Percentiles rank a stretch among this genome's conserved stretches.
phyloP scores from a whole-genome alignment of 2,888 invertebrate species.

The Drosophila paramelanica region DNA sequence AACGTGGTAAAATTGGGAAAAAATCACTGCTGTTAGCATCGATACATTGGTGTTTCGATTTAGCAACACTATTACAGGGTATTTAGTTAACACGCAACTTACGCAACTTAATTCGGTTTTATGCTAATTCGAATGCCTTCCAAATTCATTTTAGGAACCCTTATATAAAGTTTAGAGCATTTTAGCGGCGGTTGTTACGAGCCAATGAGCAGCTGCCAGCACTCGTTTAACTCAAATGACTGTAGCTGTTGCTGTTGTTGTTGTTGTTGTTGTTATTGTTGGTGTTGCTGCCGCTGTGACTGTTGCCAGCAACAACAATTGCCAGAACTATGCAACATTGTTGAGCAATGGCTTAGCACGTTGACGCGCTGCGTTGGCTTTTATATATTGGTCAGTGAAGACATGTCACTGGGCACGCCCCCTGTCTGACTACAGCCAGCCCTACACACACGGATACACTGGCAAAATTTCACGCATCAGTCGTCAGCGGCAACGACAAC shows the following conservation, averaged over 20 bases:
- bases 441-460: conserved; percentile 13
- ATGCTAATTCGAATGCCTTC: neutral
- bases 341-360: conserved; percentile 45
- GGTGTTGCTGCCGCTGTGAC: neutral
- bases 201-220: conserved; percentile 51
- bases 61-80: neutral
- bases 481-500: conserved; percentile 32
- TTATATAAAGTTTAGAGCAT: conserved; percentile 4
- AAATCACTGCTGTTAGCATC: too few species aligned
- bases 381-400: conserved; percentile 77
- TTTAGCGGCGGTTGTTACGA: conserved; percentile 31
- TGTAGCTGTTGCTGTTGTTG: conserved; percentile 15
- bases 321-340: conserved; percentile 42
- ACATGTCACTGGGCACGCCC: conserved; percentile 77
- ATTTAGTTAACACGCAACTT: neutral
- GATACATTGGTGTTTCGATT: too few species aligned
- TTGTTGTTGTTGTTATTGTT: neutral
- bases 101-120: neutral
- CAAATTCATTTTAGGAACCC: conserved; percentile 1
- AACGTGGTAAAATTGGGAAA: too few species aligned
- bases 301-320: conserved; percentile 6
- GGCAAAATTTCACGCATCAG: conserved; percentile 72
- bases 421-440: conserved; percentile 30
- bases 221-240: conserved; percentile 37
- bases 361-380: conserved; percentile 58